A percentile compares a stretch with the other conserved stretches of the same genome.
phyloP scores from a whole-genome alignment of 2,113 vertebrate genomes.

The Pomatostomus ruficeps region DNA sequence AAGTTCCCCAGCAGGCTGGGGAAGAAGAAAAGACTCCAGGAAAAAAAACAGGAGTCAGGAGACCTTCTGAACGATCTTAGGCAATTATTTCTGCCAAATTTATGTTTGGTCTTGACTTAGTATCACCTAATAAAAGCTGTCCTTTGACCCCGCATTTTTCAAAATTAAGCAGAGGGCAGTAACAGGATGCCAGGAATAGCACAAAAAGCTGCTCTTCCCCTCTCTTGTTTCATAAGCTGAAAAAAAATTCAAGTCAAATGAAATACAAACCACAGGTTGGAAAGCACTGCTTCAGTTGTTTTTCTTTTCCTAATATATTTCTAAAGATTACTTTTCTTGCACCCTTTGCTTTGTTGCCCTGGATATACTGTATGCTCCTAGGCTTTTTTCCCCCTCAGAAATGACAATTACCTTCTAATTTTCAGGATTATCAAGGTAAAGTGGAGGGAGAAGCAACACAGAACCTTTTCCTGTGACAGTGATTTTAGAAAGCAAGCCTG shows the following conservation, averaged over 20 bases:
- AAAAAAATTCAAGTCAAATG: background rate
- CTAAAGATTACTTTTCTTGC: background rate
- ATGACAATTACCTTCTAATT: background rate
- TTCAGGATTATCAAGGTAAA: background rate
- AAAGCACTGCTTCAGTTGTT: background rate
- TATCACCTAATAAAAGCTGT: slow-evolving; percentile 33
- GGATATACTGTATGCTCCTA: background rate
- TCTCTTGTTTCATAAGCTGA: background rate
- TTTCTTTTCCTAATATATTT: background rate
- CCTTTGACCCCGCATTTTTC: slow-evolving; percentile 15
- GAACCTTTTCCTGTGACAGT: background rate
- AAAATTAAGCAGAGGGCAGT: background rate
- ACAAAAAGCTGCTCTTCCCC: background rate
- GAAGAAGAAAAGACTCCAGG: background rate
- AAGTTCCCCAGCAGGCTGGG: background rate
- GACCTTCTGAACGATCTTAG: background rate
- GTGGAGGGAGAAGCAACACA: background rate
- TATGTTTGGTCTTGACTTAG: slow-evolving; percentile 42
- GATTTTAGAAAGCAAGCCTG: background rate
- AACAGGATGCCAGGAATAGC: slow-evolving; percentile 21
- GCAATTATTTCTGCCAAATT: slow-evolving; percentile 36
- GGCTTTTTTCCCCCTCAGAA: background rate
- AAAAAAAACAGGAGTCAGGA: background rate
- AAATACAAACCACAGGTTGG: background rate
- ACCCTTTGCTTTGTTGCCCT: background rate